These are phyloP conservation scores for Azemiops feae DNA, from an alignment of 2,113 vertebrate genomes.

Conservation along the genomic window DNA sequence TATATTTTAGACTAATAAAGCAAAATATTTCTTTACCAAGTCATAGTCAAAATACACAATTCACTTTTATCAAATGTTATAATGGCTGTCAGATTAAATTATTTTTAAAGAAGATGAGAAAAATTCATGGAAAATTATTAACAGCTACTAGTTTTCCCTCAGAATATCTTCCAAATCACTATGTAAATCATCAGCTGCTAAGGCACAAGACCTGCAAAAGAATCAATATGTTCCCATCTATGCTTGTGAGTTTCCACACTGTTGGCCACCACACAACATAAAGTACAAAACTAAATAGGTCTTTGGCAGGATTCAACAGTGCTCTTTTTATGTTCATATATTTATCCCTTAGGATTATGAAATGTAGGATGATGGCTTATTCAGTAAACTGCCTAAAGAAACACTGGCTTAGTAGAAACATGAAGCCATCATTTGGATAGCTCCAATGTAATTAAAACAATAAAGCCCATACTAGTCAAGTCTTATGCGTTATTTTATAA, in stretches of 20 bases:
- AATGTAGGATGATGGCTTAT: not conserved
- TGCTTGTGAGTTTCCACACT: not conserved
- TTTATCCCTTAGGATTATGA: not conserved
- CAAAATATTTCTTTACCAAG: not conserved
- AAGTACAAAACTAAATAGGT: not conserved
- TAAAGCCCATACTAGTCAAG: not conserved
- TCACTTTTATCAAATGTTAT: not conserved
- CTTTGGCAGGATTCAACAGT: not conserved
- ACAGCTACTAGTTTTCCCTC: not conserved
- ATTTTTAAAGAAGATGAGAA: not conserved
- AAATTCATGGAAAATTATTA: not conserved
- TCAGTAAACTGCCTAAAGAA: not conserved
- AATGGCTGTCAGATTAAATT: not conserved
- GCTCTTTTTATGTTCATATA: not conserved
- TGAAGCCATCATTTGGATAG: not conserved
- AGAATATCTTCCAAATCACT: not conserved
- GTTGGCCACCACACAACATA: not conserved
- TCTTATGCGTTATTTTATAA: not conserved
- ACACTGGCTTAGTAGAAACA: not conserved
- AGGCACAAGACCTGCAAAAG: not conserved
- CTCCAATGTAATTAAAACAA: not conserved
- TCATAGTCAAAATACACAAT: not conserved
- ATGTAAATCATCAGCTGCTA: not conserved
- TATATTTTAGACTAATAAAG: not conserved
- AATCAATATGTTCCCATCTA: not conserved